Base-by-base conservation (phyloP, 1,140 invertebrate species). In the Ceratina australensis region DNA sequence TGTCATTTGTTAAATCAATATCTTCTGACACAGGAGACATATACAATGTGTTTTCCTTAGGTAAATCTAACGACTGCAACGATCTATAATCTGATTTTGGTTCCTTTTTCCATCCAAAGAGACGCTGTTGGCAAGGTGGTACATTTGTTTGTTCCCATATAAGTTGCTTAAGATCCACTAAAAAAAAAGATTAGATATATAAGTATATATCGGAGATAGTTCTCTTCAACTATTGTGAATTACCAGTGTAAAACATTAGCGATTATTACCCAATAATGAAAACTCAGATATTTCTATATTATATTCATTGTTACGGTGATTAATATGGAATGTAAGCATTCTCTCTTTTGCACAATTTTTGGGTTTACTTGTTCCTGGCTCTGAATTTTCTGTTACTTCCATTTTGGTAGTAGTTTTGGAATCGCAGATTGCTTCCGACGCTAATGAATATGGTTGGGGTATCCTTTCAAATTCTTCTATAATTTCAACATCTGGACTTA, bases 121-220 rank as follows among this genome's bases (percentile, higher is more conserved):
- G 91, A 77, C 95, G 93, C 92, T 98, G 97, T 72, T 95, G 94
- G 88, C 97, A 97, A 15, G 95, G 93, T 42, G 95, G 94, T 78
- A 98, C 94, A 28, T 94, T 94, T 42, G 95, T 94, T 86, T 95
- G 91, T 60, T 93, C 91, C 81, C 93, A 94, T 86, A 98, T 93
- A 66, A 94, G 92, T 72, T 94, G 94, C 90, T 97, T 97, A 66
- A 98, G 93, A 92, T 96, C 95, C 87, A 93, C 97, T 97, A 81
- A 59, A 91, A 90, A 78, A n/a, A 59, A 64, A 78, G 5, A 42
- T 2, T 33, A 33, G 33, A 72, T 71, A 22, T 8, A 15, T 15
- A 64, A 61, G 7, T 56, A 63, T 60, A 12, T 64, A 67, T 64
- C 7, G 33, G 33, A 42, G 33, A 42, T 10, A 42, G 50, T 7